phyloP scores from a whole-genome alignment of 2,113 vertebrate species.

The Prionailurus bengalensis region DNA sequence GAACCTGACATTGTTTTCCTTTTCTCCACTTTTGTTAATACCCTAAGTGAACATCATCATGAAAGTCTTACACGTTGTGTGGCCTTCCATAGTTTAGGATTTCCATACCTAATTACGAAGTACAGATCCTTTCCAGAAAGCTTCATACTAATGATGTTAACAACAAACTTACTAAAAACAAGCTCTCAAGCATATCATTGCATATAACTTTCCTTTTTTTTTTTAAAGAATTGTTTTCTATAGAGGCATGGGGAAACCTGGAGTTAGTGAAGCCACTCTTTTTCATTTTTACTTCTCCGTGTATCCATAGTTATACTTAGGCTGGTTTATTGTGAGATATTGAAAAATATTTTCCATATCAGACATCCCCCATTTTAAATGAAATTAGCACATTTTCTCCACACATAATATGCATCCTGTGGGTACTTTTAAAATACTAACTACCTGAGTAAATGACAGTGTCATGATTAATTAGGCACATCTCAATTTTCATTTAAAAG shows the following conservation, averaged over 20 bases:
- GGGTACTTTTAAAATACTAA: not conserved
- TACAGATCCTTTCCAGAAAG: not conserved
- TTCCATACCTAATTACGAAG: not conserved
- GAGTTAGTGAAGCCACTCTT: not conserved
- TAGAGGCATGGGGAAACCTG: not conserved
- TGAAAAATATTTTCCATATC: not conserved
- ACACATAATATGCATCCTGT: not conserved
- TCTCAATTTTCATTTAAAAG: conserved; percentile 52
- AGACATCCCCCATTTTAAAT: not conserved
- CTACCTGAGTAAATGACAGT: not conserved
- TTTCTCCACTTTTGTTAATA: not conserved
- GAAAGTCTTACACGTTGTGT: not conserved
- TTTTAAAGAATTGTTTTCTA: not conserved
- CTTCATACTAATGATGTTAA: not conserved
- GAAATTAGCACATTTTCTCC: not conserved
- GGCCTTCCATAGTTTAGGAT: not conserved
- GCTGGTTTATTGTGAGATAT: not conserved
- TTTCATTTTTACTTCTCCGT: not conserved
- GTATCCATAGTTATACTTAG: not conserved
- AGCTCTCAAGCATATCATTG: not conserved
- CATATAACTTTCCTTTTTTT: not conserved
- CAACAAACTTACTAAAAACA: not conserved
- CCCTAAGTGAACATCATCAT: not conserved
- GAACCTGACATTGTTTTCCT: not conserved
- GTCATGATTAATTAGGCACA: not conserved